Percentiles rank a stretch among this genome's conserved stretches.
Conservation (phyloP, 2,113 vertebrate species). For the Mandrillus leucophaeus region DNA sequence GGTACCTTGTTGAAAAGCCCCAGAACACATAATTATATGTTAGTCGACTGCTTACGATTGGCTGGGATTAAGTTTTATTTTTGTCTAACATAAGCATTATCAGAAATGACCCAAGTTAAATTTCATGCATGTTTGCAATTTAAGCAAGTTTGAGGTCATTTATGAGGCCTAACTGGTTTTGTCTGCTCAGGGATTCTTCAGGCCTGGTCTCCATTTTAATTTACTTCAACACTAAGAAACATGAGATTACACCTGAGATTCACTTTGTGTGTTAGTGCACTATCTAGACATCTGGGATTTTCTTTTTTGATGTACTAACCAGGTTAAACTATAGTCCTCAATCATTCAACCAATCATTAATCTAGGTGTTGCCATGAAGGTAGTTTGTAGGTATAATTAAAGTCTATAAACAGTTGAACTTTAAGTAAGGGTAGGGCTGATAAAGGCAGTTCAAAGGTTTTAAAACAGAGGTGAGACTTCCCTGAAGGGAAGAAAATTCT, state of each 20-base stretch:
- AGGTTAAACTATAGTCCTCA: not conserved
- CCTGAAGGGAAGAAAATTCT: not conserved
- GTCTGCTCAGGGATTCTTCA: not conserved
- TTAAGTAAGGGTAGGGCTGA: not conserved
- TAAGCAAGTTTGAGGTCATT: not conserved
- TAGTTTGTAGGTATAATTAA: not conserved
- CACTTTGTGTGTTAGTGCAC: not conserved
- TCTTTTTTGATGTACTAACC: not conserved
- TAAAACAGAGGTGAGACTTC: not conserved
- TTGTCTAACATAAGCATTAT: not conserved
- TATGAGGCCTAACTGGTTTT: not conserved
- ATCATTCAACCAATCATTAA: not conserved
- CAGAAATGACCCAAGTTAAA: not conserved
- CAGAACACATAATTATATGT: not conserved
- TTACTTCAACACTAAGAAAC: not conserved
- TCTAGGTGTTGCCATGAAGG: not conserved
- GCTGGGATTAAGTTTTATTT: not conserved
- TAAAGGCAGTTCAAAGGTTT: not conserved
- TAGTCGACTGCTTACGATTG: not conserved
- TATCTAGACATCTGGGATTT: not conserved
- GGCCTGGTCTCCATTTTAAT: not conserved
- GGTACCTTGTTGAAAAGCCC: not conserved
- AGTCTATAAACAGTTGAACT: not conserved
- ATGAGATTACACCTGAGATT: not conserved
- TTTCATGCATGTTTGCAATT: not conserved